phyloP scores from a whole-genome alignment of 2,113 vertebrate species.

The Sphaerodactylus townsendi region DNA sequence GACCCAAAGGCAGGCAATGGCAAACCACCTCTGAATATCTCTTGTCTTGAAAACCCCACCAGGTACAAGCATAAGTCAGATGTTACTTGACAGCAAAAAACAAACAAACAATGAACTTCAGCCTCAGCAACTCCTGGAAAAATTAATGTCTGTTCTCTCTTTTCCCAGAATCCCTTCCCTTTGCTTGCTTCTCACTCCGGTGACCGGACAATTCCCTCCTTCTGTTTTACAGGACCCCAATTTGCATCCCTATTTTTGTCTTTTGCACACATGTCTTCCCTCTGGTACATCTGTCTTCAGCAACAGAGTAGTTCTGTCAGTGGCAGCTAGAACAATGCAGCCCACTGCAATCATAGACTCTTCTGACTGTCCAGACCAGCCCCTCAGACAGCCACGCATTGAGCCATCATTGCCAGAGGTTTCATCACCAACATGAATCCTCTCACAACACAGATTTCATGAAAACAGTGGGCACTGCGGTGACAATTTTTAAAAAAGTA shows the following conservation, averaged over 20 bases:
- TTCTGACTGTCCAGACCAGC: neutral
- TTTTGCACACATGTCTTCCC: neutral
- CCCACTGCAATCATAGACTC: neutral
- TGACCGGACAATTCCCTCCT: neutral
- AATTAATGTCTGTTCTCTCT: neutral
- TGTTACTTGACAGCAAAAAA: too few species aligned
- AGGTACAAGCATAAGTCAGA: too few species aligned
- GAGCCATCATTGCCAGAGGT: neutral
- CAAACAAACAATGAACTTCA: neutral
- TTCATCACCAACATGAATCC: neutral
- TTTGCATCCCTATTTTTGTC: neutral
- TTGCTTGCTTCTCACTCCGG: neutral
- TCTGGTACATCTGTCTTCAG: neutral
- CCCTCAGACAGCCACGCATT: neutral
- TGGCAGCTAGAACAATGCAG: neutral
- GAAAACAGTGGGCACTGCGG: neutral
- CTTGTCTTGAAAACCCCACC: too few species aligned
- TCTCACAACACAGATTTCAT: neutral
- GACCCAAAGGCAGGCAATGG: too few species aligned
- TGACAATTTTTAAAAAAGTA: neutral
- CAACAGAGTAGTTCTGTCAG: neutral
- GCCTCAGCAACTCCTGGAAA: neutral
- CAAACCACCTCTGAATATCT: too few species aligned
- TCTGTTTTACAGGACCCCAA: neutral
- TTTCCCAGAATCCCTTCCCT: neutral